Base-by-base conservation (phyloP, 2,797 vertebrate species). In the Heteromormyrus szaboi region DNA sequence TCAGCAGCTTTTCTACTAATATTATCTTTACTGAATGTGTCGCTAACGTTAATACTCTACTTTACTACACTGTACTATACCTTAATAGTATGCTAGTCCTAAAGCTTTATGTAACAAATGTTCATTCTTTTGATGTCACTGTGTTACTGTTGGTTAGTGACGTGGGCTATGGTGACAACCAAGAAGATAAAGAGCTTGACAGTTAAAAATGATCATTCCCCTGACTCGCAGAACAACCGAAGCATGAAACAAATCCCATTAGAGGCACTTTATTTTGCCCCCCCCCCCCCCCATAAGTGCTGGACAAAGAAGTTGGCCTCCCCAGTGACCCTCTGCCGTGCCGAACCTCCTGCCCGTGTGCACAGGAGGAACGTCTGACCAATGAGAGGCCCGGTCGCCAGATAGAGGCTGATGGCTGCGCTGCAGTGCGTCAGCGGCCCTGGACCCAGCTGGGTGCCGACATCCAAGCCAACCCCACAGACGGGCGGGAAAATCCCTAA, bases 351-450 rank as follows among this genome's bases (percentile, higher is more conserved):
- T 59, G 37, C 56, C 65, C 46, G 29, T 37, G 19, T 37, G 37
- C 85, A 17, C 88, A 48, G 68, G 50, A 89, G 44, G 17, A 81
- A 81, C 79, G 46, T 72, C 68, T 87, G 88, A 48, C 88, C 88
- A 89, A 86, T 89, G 68, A 56, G 29, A 6, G 25, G 5, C 46
- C 1, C 84, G 50, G 7, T 56, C 59, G 19, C 48, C 9, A 37
- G 59, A 22, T 41, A 2, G 56, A 11, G 56, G 7, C 25, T 25
- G 72, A 11, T n/a, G 87, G 2, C 46, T 11, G 5, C 4, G 2
- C 2, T 81, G 33, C 72, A 88, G 48, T 88, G 72, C 68, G n/a
- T 41, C 29, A 41, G 37, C 33, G 37, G 33, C 83, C 11, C 25
- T 9, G 46, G 44, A 33, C 50, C 22, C 83, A 29, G 22, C 19